These are phyloP conservation scores for Myotis brandtii DNA, from an alignment of 2,113 vertebrate genomes.

Conservation along the genomic window DNA sequence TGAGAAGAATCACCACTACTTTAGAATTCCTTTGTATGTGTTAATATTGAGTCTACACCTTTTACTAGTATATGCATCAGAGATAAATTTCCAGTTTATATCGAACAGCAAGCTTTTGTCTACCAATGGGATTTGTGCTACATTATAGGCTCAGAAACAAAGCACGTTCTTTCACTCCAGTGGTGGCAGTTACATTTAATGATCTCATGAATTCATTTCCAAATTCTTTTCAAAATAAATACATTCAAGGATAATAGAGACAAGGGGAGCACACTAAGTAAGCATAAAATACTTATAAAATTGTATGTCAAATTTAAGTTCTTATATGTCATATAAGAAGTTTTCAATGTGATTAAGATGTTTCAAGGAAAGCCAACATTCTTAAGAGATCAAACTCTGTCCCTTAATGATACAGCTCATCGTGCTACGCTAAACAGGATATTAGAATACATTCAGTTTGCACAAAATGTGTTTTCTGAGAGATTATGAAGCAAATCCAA, in stretches of 20 bases:
- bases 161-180: not conserved
- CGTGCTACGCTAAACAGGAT: not conserved
- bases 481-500: constrained; percentile 56
- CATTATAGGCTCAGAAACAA: not conserved
- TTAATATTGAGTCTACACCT: not conserved
- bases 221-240: not conserved
- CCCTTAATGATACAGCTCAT: not conserved
- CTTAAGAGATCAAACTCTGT: not conserved
- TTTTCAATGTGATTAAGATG: not conserved
- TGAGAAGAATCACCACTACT: not conserved
- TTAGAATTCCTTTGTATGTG: not conserved
- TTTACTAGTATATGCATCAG: not conserved
- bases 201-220: not conserved
- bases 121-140: not conserved
- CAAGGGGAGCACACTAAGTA: not conserved
- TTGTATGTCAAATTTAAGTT: not conserved
- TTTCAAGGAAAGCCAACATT: not conserved
- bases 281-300: not conserved
- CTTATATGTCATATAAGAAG: not conserved
- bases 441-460: constrained; percentile 39
- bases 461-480: constrained; percentile 49
- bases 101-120: not conserved
- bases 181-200: rapidly evolving
- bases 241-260: not conserved
- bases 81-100: not conserved